These are phyloP conservation scores for Eonycteris spelaea DNA, from an alignment of 2,113 vertebrate genomes.

Conservation along the genomic window DNA sequence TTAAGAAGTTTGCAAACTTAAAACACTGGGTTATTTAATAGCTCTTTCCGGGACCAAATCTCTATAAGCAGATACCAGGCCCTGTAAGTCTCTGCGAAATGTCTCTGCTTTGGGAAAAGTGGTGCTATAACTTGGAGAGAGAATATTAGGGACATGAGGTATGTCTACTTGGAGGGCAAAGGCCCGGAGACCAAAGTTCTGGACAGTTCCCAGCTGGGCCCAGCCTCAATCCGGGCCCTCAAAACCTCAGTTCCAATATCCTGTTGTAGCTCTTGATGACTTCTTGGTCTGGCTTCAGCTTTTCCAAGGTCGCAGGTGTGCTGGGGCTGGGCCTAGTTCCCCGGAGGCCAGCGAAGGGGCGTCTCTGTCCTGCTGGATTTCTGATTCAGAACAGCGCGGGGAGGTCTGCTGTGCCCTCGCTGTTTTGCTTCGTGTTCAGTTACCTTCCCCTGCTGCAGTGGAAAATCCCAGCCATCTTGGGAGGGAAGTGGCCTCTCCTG, in stretches of 20 bases:
- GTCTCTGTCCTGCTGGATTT: neutral
- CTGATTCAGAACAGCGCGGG: neutral
- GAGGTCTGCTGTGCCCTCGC: neutral
- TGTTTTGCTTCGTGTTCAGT: neutral
- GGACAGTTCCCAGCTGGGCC: neutral
- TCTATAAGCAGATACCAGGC: neutral
- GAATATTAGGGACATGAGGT: neutral
- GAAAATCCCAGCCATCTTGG: conserved; percentile 46
- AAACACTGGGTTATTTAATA: conserved; percentile 35
- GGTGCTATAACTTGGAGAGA: neutral
- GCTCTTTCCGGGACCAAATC: neutral
- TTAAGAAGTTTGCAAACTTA: conserved; percentile 16
- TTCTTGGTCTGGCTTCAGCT: neutral
- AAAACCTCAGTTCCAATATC: neutral
- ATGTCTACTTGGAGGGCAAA: neutral
- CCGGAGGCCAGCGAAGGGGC: neutral
- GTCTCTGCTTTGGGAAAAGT: neutral
- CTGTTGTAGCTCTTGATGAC: neutral
- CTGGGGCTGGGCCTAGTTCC: neutral
- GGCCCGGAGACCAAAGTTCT: neutral
- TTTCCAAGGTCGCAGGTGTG: neutral
- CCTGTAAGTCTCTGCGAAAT: neutral
- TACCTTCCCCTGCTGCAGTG: neutral
- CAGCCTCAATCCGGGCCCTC: neutral
- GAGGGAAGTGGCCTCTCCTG: conserved; percentile 35